Evolutionary conservation across 2,113 vertebrate genomes (phyloP), one percentile per base, ranked within the genome.

Genomic region (Mormyrus iriodes): DNA sequence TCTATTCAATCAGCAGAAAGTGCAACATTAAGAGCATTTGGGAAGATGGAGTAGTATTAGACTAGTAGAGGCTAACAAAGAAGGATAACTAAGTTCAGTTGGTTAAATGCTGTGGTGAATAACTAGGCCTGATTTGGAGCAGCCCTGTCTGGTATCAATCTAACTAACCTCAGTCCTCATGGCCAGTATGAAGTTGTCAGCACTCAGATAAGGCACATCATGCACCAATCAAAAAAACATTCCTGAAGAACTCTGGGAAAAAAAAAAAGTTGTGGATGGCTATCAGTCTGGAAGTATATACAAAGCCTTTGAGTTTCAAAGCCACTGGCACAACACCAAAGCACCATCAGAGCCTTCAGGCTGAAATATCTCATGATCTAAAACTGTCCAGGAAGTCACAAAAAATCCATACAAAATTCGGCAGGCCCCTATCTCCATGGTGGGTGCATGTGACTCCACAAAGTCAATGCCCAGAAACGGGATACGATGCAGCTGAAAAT

Each of bases 221-320:
- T 79, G 73, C 73, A 79, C 73, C 73, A 79, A 79, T 79, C 73
- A 79, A 79, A 79, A n/a, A 79, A 79, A 42, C 73, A 79, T 42
- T 79, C 73, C 73, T 42, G 35, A 42, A 76, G 35, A 76, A 76
- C 35, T 39, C 69, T 17, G 69, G 69, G 69, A 39, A 76, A 76
- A 39, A 76, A 73, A 42, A 42, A 76, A 6, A 35, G 31, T 19
- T 19, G 73, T 79, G 39, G 73, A 79, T 79, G 73, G 35, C 61
- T 79, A 79, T 79, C 73, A 79, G 35, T 79, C 13, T 79, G 73
- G 73, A 79, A 69, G 61, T 69, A 69, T 79, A 17, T 79, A 79
- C 15, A 79, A 35, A 42, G 73, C 73, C 73, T 79, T 79, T 35
- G 15, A 79, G 35, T 79, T 79, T 79, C 73, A 79, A 79, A 79